Conservation (phyloP, 2,113 vertebrate genomes). For the Hiodon alosoides region DNA sequence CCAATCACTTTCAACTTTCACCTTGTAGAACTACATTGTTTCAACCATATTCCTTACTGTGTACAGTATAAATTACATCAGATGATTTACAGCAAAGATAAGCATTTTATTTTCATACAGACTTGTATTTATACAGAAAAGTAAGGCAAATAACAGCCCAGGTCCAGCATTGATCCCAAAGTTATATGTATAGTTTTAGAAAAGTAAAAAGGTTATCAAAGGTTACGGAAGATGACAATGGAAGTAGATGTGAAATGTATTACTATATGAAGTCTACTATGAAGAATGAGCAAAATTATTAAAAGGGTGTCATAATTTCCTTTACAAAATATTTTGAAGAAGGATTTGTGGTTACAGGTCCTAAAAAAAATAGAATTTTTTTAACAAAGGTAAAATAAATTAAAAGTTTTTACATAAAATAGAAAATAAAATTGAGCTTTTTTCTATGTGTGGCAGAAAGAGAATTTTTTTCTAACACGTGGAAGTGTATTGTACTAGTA, state of each 20-base stretch:
- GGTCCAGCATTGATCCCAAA: constrained; percentile 23
- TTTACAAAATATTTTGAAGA: constrained; percentile 9
- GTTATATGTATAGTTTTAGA: not conserved
- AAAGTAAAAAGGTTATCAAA: not conserved
- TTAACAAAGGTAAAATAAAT: too few relatives aligned
- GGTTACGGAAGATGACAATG: not conserved
- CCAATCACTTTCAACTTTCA: constrained; percentile 10
- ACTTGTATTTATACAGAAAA: constrained; percentile 12
- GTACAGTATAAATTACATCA: constrained; percentile 29
- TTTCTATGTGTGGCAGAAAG: too few relatives aligned
- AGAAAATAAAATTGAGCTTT: too few relatives aligned
- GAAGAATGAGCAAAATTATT: not conserved
- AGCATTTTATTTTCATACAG: constrained; percentile 12
- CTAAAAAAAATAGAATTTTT: not conserved
- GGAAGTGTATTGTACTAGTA: too few relatives aligned
- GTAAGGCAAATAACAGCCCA: constrained; percentile 18
- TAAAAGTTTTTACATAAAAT: too few relatives aligned
- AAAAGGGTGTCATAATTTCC: not conserved
- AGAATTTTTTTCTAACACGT: too few relatives aligned
- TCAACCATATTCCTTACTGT: constrained; percentile 20
- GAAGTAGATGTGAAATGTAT: not conserved
- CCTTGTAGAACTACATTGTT: constrained; percentile 19
- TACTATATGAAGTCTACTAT: not conserved
- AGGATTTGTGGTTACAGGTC: not conserved
- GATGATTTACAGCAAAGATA: constrained; percentile 18